phyloP scores from a whole-genome alignment of 2,113 vertebrate genomes.

The Hypanus sabinus region DNA sequence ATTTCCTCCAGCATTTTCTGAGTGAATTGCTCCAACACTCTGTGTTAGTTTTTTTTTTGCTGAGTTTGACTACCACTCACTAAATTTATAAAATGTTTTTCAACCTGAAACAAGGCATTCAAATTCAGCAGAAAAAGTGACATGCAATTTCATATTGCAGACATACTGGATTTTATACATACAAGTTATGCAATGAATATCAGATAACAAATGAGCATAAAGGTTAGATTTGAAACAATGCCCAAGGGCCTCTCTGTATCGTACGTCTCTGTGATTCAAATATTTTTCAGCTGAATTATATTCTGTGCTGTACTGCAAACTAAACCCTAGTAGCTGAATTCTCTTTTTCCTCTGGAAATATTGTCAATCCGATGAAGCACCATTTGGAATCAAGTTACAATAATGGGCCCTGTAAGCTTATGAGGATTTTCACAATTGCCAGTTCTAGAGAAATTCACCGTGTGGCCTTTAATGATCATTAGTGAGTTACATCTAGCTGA shows the following conservation, averaged over 20 bases:
- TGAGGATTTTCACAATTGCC: not conserved
- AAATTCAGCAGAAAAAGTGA: not conserved
- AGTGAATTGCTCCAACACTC: too few species aligned
- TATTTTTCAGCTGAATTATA: not conserved
- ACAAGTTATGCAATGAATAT: not conserved
- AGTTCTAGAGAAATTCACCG: not conserved
- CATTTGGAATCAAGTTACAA: not conserved
- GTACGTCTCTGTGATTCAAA: too few species aligned
- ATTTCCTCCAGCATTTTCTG: too few species aligned
- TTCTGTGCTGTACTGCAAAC: not conserved
- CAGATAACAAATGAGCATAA: too few species aligned
- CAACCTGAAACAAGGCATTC: not conserved
- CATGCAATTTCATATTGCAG: not conserved
- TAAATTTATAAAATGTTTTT: not conserved
- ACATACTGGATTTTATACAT: not conserved
- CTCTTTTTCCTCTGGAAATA: not conserved
- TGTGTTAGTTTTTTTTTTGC: too few species aligned
- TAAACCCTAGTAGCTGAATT: not conserved
- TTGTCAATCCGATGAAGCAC: not conserved
- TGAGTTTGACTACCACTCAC: not conserved
- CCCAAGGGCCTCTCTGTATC: too few species aligned
- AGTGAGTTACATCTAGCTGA: not conserved
- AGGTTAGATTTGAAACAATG: too few species aligned
- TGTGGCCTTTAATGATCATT: not conserved
- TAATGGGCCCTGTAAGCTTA: not conserved